Evolutionary conservation across 2,113 vertebrate species (phyloP), one percentile per base, ranked within the genome.

Genomic region (Seriola aureovittata): DNA sequence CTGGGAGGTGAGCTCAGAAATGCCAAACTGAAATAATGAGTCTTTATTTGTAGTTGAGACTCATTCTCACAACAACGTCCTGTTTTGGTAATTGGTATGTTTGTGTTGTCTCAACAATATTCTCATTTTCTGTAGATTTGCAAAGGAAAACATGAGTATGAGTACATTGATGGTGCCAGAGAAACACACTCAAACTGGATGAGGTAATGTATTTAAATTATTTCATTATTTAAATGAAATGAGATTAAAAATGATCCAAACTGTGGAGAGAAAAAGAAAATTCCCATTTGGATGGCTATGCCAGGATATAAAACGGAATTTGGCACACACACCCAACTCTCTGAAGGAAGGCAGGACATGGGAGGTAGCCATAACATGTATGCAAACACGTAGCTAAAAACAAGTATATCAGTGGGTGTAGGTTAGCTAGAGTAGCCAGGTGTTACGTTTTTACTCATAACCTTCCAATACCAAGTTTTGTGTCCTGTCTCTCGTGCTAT

Each of bases 111-210:
- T 32, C 58, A 23, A 36, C 40, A 46, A 23, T 68, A 3, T 29
- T 63, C 3, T 11, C 0, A 12, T 78, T 65, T 72, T 60, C 12
- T 79, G n/a, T 77, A 97, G 96, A 95, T 97, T 78, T 94, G 80
- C 83, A 95, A 91, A 91, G 95, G 88, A 13, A 90, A 89, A 80
- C 90, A 94, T 32, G 89, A 92, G 58, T 95, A 90, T 23, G 95
- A 95, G 69, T 97, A 96, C 60, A 94, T 97, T 36, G 95, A 97
- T 73, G 96, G 93, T 38, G 88, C 93, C 59, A 92, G 93, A 55
- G 91, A 94, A 29, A 92, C 94, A 8, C 86, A 89, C 68, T 95
- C 96, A 19, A 97, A 97, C 85, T 97, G 96, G 96, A 96, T 97
- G 96, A 96, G 96, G 96, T 97, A 81, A 94, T 12, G 8, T 25